A percentile compares a stretch with the other conserved stretches of the same genome.
These are phyloP conservation scores for Telmatochromis sp. DNA, from an alignment of 2,113 vertebrate species.

Conservation along the genomic window DNA sequence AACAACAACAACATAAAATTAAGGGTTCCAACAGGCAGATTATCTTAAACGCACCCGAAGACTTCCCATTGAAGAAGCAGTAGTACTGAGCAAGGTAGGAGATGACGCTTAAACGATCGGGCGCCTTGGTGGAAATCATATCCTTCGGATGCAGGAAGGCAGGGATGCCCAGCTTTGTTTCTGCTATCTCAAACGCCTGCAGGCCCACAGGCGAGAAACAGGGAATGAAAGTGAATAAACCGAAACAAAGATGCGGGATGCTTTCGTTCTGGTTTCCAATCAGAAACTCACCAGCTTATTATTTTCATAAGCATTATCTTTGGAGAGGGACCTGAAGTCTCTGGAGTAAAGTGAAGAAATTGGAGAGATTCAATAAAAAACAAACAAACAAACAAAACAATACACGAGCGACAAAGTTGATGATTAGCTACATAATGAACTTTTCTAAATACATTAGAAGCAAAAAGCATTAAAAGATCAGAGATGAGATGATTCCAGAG, in stretches of 20 bases:
- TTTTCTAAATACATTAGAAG: not conserved
- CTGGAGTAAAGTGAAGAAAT: conserved; percentile 62
- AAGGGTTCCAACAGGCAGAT: not conserved
- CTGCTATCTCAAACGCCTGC: conserved; percentile 84
- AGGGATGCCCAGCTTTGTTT: conserved; percentile 83
- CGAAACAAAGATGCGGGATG: not conserved
- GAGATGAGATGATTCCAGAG: not conserved
- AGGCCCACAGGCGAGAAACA: not conserved
- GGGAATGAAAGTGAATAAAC: not conserved
- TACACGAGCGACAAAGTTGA: not conserved
- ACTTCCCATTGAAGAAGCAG: conserved; percentile 75
- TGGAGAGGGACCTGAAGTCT: conserved; percentile 84
- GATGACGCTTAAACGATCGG: conserved; percentile 82
- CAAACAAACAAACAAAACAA: not conserved
- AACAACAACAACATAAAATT: not conserved
- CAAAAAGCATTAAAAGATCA: not conserved
- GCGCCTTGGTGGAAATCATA: conserved; percentile 78
- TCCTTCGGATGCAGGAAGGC: conserved; percentile 81
- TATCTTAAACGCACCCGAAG: conserved; percentile 3
- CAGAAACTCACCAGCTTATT: conserved; percentile 82
- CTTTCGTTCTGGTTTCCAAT: not conserved
- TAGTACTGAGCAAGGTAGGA: conserved; percentile 85
- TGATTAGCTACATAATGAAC: not conserved
- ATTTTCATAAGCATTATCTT: conserved; percentile 82
- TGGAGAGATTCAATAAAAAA: not conserved